Evolutionary conservation across 2,888 invertebrate genomes (phyloP).

Genomic region (Aphidoletes aphidimyza): DNA sequence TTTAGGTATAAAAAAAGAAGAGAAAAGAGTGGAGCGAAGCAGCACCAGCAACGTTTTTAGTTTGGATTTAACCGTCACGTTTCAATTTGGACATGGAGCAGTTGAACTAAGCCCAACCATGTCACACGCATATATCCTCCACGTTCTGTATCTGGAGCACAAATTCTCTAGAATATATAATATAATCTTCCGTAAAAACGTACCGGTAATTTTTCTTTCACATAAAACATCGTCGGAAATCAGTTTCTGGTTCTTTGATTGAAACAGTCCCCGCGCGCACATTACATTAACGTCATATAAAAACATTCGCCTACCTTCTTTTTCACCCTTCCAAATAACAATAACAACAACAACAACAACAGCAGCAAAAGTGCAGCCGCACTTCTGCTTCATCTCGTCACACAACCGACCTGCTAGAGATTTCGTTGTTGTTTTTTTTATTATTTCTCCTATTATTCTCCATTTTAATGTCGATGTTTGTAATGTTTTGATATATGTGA

Average conservation of each 20-base stretch:
- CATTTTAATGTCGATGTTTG: constrained; percentile 37
- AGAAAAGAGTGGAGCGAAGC: not conserved
- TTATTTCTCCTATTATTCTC: constrained; percentile 22
- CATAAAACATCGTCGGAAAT: not conserved
- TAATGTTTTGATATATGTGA: constrained; percentile 47
- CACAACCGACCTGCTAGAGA: not conserved
- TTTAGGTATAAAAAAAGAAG: not conserved
- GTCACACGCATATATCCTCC: not conserved
- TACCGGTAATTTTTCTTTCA: constrained; percentile 29
- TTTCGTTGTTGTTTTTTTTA: not conserved
- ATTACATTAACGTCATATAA: not conserved
- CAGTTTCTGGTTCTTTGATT: not conserved
- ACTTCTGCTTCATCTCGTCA: not conserved
- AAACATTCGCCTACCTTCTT: not conserved
- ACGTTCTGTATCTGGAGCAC: not conserved
- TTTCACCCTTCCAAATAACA: not conserved
- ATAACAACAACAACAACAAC: too few relatives aligned
- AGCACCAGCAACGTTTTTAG: not conserved
- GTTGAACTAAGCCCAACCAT: not conserved
- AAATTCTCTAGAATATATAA: not conserved
- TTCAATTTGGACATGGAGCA: not conserved
- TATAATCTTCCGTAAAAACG: not conserved
- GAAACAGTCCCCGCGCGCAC: not conserved
- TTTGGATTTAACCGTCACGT: not conserved
- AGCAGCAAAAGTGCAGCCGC: too few relatives aligned